A percentile compares a stretch with the other conserved stretches of the same genome.
Conservation (phyloP, 1,140 invertebrate genomes). For the Theocolax elegans region DNA sequence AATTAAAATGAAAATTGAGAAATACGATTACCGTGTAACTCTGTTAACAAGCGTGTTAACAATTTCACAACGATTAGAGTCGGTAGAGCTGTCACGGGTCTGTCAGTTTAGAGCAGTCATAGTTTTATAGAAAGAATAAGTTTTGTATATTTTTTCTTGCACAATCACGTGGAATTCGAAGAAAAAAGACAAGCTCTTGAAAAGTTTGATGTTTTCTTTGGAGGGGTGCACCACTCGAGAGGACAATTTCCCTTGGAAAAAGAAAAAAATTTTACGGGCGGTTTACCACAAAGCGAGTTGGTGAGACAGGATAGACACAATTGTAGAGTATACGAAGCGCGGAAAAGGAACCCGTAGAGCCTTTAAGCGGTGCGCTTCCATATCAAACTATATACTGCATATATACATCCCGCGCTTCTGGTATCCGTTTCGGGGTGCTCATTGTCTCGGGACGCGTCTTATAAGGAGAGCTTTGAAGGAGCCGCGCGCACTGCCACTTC, state of each 20-base stretch:
- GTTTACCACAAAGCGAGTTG: conserved; percentile 15
- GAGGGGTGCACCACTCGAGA: too few relatives aligned
- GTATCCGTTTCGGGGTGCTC: conserved; percentile 54
- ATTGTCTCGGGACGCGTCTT: conserved; percentile 56
- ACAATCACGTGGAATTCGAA: too few relatives aligned
- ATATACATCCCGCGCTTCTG: conserved; percentile 7
- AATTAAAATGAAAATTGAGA: too few relatives aligned
- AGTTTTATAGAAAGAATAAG: too few relatives aligned
- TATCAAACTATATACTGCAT: conserved; percentile 49
- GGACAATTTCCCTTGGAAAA: conserved; percentile 5
- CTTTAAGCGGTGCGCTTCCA: conserved; percentile 24
- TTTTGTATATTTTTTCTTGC: too few relatives aligned
- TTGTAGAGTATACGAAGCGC: conserved; percentile 51
- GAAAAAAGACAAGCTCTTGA: background rate
- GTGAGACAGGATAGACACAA: conserved; percentile 2
- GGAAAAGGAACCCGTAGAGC: conserved; percentile 44
- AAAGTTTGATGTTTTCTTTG: background rate
- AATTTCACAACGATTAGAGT: too few relatives aligned
- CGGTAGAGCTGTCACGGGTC: too few relatives aligned
- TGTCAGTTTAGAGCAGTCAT: too few relatives aligned
- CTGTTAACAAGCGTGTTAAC: too few relatives aligned
- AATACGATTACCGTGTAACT: too few relatives aligned
- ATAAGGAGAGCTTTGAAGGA: conserved; percentile 52
- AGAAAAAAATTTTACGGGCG: conserved; percentile 20
- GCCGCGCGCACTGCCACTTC: conserved; percentile 43